Evolutionary conservation across 2,888 invertebrate species (phyloP).

Genomic region (Tridacna gigas): DNA sequence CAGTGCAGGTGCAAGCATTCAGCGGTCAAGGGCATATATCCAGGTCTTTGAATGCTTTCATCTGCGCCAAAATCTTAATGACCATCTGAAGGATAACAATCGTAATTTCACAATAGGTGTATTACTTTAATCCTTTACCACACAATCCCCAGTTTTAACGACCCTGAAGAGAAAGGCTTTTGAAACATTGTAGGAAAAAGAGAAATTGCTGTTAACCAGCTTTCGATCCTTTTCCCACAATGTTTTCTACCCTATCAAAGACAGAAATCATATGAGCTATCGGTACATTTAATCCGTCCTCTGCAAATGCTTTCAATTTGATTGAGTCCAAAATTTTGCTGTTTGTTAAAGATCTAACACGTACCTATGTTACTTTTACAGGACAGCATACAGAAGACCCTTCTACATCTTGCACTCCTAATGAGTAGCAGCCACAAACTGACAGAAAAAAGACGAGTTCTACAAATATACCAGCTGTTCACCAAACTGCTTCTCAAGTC

Average conservation of each 20-base stretch:
- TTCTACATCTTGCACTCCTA: conserved; percentile 72
- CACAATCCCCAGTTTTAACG: not conserved
- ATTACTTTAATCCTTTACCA: not conserved
- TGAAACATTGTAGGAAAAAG: not conserved
- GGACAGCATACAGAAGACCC: conserved; percentile 81
- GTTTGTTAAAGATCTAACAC: no score
- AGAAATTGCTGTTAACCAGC: not conserved
- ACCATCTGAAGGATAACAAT: no score
- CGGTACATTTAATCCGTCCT: no score
- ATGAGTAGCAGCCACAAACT: conserved; percentile 70
- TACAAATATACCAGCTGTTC: conserved; percentile 79
- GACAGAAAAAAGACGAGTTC: conserved; percentile 76
- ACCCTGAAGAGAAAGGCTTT: not conserved
- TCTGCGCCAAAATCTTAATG: no score
- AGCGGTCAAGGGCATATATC: no score
- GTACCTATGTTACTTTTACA: conserved; percentile 39
- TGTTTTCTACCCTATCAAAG: not conserved
- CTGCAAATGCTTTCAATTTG: no score
- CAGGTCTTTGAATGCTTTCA: no score
- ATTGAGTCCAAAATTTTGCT: no score
- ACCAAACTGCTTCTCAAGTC: conserved; percentile 77
- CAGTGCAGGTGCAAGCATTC: no score
- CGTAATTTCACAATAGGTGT: no score
- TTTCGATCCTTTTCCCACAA: not conserved
- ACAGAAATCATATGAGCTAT: no score